Conservation (phyloP, 2,888 invertebrate species). For the Cataglyphis livida region DNA sequence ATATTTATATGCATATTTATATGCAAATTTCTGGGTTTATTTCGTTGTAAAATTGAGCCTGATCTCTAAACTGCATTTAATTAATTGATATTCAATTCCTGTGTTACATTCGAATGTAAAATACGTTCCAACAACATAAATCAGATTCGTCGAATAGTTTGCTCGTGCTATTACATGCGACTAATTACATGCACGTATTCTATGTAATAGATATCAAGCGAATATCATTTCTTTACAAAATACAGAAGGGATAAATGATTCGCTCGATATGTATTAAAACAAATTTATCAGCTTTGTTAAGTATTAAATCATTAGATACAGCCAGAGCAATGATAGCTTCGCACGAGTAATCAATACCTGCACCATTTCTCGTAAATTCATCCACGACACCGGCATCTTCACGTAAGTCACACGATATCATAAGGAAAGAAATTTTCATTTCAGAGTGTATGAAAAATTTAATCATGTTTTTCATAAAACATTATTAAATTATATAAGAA, state of each 20-base stretch:
- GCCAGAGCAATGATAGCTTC: conserved; percentile 32
- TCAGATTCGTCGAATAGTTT: conserved; percentile 17
- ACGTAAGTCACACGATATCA: conserved; percentile 70
- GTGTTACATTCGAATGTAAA: background rate
- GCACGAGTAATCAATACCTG: conserved; percentile 72
- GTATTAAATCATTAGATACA: conserved; percentile 59
- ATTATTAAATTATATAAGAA: background rate
- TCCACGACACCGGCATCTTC: conserved; percentile 73
- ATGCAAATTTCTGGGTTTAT: background rate
- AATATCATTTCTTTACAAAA: background rate
- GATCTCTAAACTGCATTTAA: background rate
- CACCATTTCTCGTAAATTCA: conserved; percentile 82
- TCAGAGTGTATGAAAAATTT: conserved; percentile 11
- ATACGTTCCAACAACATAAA: background rate
- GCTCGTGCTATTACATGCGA: background rate
- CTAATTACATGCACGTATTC: conserved; percentile 2
- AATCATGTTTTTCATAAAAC: conserved; percentile 13
- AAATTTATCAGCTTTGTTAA: conserved; percentile 48
- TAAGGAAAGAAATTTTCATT: conserved; percentile 15
- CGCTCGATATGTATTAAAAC: conserved; percentile 38
- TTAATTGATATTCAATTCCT: background rate
- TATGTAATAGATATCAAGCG: conserved; percentile 27
- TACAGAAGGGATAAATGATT: background rate
- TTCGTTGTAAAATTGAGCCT: background rate
- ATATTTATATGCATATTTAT: background rate